Conservation (phyloP, 2,888 invertebrate genomes). For the Plagiodera versicolora region DNA sequence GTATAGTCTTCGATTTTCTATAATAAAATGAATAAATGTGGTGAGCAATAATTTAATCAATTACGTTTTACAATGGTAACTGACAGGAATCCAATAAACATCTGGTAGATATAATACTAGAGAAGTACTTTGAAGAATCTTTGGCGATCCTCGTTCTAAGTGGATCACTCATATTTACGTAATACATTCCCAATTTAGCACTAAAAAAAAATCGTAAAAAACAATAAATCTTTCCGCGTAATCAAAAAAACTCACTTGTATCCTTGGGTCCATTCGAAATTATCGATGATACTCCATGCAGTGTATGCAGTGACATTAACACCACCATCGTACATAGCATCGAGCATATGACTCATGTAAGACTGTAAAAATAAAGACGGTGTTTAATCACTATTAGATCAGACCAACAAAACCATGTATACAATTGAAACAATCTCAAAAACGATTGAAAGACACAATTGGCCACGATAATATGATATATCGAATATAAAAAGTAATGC, state of each 20-base stretch:
- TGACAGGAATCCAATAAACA: slow-evolving; percentile 25
- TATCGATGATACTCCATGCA: slow-evolving; percentile 65
- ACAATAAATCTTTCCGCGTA: neutral
- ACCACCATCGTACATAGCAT: slow-evolving; percentile 48
- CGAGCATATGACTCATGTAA: slow-evolving; percentile 43
- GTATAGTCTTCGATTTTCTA: too few relatives aligned
- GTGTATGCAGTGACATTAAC: slow-evolving; percentile 59
- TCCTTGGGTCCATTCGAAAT: slow-evolving; percentile 63
- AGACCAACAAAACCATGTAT: too few relatives aligned
- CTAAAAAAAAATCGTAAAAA: slow-evolving; percentile 63
- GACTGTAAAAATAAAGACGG: slow-evolving; percentile 17
- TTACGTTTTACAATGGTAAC: neutral
- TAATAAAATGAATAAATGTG: too few relatives aligned
- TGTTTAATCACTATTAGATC: neutral
- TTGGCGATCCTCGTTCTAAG: slow-evolving; percentile 57
- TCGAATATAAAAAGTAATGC: too few relatives aligned
- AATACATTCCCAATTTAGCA: slow-evolving; percentile 66
- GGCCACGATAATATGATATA: too few relatives aligned
- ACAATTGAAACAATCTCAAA: too few relatives aligned
- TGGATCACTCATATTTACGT: slow-evolving; percentile 62
- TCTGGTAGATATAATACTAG: slow-evolving; percentile 26
- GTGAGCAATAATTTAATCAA: neutral
- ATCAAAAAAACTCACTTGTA: slow-evolving; percentile 52
- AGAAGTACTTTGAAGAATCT: slow-evolving; percentile 28
- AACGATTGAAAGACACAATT: too few relatives aligned